Percentiles rank a stretch among this genome's conserved stretches.
These are phyloP conservation scores for Euura lappo DNA, from an alignment of 1,140 invertebrate species.

Conservation along the genomic window DNA sequence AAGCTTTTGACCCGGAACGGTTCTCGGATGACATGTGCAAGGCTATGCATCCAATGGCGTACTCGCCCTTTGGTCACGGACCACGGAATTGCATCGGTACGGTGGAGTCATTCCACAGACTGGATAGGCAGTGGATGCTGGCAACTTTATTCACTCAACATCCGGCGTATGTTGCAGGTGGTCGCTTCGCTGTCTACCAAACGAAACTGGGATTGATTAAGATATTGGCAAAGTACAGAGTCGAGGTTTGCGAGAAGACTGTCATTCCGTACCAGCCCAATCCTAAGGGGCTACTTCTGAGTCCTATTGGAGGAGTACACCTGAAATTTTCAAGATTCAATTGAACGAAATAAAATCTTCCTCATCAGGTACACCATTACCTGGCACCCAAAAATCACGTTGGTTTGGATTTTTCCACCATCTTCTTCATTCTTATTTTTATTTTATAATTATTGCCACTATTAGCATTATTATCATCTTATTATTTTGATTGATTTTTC, in stretches of 20 bases:
- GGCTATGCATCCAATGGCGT: constrained; percentile 48
- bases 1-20: constrained; percentile 53
- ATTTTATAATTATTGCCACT: too few relatives aligned
- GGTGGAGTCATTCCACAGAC: background rate
- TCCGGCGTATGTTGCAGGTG: constrained; percentile 33
- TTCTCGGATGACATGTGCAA: constrained; percentile 39
- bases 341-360: too few relatives aligned
- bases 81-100: constrained; percentile 68
- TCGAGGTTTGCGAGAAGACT: constrained; percentile 46
- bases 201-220: constrained; percentile 57
- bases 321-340: constrained; percentile 28
- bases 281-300: constrained; percentile 27
- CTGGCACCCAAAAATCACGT: too few relatives aligned
- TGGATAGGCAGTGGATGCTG: background rate
- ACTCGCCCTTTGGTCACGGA: constrained; percentile 59
- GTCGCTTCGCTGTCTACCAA: constrained; percentile 56
- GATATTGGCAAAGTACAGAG: constrained; percentile 53
- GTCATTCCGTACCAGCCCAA: constrained; percentile 37
- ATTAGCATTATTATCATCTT: too few relatives aligned
- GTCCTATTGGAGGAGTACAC: constrained; percentile 33
- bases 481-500: too few relatives aligned
- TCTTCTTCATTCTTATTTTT: too few relatives aligned
- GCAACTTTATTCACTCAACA: background rate
- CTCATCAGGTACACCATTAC: too few relatives aligned
- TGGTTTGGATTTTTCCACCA: too few relatives aligned